Conservation (phyloP, 2,888 invertebrate genomes). For the Netelia melanura region DNA sequence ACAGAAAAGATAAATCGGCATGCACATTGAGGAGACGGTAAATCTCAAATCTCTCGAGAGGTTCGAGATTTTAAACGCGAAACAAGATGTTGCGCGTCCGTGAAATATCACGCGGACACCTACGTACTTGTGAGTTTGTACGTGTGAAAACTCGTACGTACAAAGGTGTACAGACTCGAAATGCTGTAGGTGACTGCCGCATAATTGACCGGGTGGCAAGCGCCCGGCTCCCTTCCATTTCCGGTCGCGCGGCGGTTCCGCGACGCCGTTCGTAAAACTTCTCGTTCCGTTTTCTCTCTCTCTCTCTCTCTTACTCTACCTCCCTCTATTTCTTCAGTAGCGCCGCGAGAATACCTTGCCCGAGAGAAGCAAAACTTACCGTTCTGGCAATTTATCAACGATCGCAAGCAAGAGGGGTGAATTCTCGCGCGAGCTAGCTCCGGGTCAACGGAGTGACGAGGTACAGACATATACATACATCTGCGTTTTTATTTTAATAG, state of each 20-base stretch:
- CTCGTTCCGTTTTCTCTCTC: slow-evolving; percentile 41
- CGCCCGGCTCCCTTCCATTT: slow-evolving; percentile 60
- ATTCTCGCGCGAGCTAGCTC: slow-evolving; percentile 29
- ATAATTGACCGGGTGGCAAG: slow-evolving; percentile 66
- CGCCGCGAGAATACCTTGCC: slow-evolving; percentile 37
- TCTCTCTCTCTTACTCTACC: slow-evolving; percentile 32
- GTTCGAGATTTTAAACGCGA: not conserved
- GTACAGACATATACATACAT: slow-evolving; percentile 67
- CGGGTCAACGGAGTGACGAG: slow-evolving; percentile 48
- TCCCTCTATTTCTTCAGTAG: not conserved
- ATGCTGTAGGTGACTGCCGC: slow-evolving; percentile 68
- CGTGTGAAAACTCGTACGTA: not conserved
- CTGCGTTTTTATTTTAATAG: slow-evolving; percentile 72
- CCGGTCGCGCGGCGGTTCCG: slow-evolving; percentile 48
- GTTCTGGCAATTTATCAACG: slow-evolving; percentile 67
- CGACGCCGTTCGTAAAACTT: slow-evolving; percentile 51
- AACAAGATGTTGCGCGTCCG: not conserved
- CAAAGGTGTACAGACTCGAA: slow-evolving; percentile 24
- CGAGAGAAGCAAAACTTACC: slow-evolving; percentile 46
- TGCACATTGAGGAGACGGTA: not conserved
- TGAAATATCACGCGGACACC: not conserved
- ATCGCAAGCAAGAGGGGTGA: slow-evolving; percentile 51
- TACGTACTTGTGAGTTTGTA: not conserved
- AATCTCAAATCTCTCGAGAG: not conserved
- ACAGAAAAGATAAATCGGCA: not conserved